Conservation (phyloP, 2,888 invertebrate genomes). For the Perizoma affinitatum region DNA sequence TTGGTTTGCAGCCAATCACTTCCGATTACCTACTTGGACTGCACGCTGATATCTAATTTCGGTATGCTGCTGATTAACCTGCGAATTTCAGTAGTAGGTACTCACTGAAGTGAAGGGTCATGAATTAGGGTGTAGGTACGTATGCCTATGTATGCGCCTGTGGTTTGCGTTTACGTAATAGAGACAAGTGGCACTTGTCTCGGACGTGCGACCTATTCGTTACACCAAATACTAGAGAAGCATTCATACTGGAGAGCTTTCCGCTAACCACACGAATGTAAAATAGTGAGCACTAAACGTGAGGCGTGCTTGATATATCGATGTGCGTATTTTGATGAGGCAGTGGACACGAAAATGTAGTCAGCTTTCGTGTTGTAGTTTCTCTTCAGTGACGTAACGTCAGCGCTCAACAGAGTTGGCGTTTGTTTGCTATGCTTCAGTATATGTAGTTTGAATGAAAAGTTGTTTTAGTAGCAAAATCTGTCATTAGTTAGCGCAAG, state of each 20-base stretch:
- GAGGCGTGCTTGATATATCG: slow-evolving; percentile 31
- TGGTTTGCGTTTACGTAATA: slow-evolving; percentile 62
- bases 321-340: slow-evolving; percentile 41
- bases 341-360: slow-evolving; percentile 39
- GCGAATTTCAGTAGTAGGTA: slow-evolving; percentile 77
- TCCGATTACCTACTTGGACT: slow-evolving; percentile 64
- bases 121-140: slow-evolving; percentile 57
- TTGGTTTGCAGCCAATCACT: slow-evolving; percentile 73
- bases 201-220: slow-evolving; percentile 69
- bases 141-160: slow-evolving; percentile 48
- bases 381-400: slow-evolving; percentile 62
- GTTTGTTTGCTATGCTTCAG: slow-evolving; percentile 63
- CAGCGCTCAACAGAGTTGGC: slow-evolving; percentile 57
- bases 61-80: slow-evolving; percentile 80
- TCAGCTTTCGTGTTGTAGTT: slow-evolving; percentile 50
- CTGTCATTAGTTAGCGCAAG: slow-evolving; percentile 53
- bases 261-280: slow-evolving; percentile 49
- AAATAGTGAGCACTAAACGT: slow-evolving; percentile 45
- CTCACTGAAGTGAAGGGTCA: slow-evolving; percentile 74
- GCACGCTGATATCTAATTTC: slow-evolving; percentile 70
- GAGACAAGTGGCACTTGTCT: slow-evolving; percentile 59
- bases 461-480: slow-evolving; percentile 62
- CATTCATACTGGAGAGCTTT: slow-evolving; percentile 54
- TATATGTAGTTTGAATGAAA: slow-evolving; percentile 72
- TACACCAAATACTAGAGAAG: slow-evolving; percentile 71